These are phyloP conservation scores for Protomyctophum bolini DNA, from an alignment of 2,113 vertebrate genomes.

Conservation along the genomic window DNA sequence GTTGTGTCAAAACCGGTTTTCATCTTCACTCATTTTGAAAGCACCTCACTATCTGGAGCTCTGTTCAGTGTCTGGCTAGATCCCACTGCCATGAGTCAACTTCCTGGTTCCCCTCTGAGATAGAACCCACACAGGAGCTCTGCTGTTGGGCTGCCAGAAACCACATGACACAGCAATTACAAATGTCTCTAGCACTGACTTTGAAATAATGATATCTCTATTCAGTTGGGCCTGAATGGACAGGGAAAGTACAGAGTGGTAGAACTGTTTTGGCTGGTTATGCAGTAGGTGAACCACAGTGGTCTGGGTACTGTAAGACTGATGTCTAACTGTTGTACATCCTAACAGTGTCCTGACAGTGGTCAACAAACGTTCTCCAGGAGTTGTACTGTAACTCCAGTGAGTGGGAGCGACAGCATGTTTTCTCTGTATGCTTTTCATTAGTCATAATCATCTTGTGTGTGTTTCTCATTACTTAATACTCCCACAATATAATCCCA, in stretches of 20 bases:
- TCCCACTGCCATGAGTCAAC: slow-evolving; percentile 3
- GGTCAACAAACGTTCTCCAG: slow-evolving; percentile 15
- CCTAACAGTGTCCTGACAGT: slow-evolving; percentile 11
- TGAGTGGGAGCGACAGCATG: background rate
- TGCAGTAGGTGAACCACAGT: slow-evolving; percentile 2
- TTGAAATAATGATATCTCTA: slow-evolving; percentile 20
- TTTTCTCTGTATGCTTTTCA: background rate
- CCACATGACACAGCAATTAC: slow-evolving; percentile 39
- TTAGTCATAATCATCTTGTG: slow-evolving; percentile 4
- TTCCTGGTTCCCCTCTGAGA: slow-evolving; percentile 19
- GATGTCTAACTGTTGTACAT: slow-evolving; percentile 9
- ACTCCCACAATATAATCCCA: slow-evolving; percentile 19
- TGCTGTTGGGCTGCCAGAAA: slow-evolving; percentile 4
- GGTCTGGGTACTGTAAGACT: slow-evolving; percentile 31
- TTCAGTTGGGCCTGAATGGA: slow-evolving; percentile 25
- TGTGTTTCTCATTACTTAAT: slow-evolving; percentile 38
- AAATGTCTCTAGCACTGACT: slow-evolving; percentile 13
- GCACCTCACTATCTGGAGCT: slow-evolving; percentile 10
- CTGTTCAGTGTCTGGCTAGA: slow-evolving; percentile 3
- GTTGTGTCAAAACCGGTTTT: slow-evolving; percentile 30
- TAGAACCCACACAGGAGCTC: background rate
- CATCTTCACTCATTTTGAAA: slow-evolving; percentile 34
- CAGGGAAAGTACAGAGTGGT: background rate
- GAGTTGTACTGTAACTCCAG: background rate
- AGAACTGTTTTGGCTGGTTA: background rate